Percentiles rank a stretch among this genome's conserved stretches.
These are phyloP conservation scores for Nyctereutes procyonoides DNA, from an alignment of 2,113 vertebrate genomes.

Conservation along the genomic window DNA sequence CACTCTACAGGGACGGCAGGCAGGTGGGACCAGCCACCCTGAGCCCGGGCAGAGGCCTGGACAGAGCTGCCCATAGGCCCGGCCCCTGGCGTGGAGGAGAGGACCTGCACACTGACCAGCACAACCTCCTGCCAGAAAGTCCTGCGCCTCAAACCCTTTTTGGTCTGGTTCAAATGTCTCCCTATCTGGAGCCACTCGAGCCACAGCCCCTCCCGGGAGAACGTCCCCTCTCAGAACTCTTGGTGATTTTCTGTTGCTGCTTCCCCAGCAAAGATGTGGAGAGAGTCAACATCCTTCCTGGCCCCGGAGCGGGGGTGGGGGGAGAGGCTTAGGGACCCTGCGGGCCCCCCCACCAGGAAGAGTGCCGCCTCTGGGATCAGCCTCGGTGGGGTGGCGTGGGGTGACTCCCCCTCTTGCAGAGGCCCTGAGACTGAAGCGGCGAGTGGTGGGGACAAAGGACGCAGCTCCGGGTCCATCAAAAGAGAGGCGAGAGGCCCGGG, in stretches of 20 bases:
- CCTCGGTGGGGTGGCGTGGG: not conserved
- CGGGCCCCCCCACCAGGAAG: not conserved
- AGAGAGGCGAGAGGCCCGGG: not conserved
- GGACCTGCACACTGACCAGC: slow-evolving; percentile 42
- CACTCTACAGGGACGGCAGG: not conserved
- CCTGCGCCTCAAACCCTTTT: slow-evolving; percentile 38
- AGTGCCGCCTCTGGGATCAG: not conserved
- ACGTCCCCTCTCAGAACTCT: not conserved
- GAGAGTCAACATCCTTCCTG: not conserved
- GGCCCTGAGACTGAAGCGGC: not conserved
- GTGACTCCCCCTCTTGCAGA: not conserved
- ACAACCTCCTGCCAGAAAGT: slow-evolving; percentile 12
- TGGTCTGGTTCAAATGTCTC: slow-evolving; percentile 43
- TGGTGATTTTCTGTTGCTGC: not conserved
- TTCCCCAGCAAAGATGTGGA: not conserved
- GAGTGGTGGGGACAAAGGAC: not conserved
- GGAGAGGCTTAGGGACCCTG: not conserved
- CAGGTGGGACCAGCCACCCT: not conserved
- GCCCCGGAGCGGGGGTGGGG: not conserved
- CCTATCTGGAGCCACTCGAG: slow-evolving; percentile 4
- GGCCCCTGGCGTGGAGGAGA: not conserved
- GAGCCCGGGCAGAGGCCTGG: not conserved
- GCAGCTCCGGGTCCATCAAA: not conserved
- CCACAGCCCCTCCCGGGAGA: not conserved
- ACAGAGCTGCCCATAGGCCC: not conserved